A percentile compares a stretch with the other conserved stretches of the same genome.
Conservation (phyloP, 2,888 invertebrate species). For the Cecidostiba fungosa region DNA sequence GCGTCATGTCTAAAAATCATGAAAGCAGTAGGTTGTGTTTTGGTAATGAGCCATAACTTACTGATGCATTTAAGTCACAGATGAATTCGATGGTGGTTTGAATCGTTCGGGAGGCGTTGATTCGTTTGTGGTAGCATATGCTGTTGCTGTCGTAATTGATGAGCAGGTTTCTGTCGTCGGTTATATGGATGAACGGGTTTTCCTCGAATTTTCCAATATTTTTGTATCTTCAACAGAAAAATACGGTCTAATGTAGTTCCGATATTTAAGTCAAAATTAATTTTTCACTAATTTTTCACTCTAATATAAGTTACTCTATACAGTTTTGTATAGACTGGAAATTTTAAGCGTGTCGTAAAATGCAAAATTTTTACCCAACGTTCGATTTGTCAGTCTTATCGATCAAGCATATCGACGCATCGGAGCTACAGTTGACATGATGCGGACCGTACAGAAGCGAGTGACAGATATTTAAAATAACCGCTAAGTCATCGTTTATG, state of each 20-base stretch:
- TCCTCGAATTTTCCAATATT: conserved; percentile 17
- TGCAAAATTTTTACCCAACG: neutral
- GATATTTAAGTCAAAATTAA: neutral
- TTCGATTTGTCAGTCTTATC: neutral
- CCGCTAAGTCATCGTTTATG: neutral
- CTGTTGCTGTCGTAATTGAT: neutral
- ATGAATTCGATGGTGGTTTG: conserved; percentile 11
- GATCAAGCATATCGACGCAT: conserved; percentile 17
- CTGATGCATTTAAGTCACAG: conserved; percentile 28
- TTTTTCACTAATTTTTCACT: neutral
- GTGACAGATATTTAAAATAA: conserved; percentile 45
- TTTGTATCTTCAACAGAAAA: neutral
- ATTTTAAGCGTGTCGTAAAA: too few relatives aligned
- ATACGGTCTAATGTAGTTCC: neutral
- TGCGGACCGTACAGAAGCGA: conserved; percentile 31
- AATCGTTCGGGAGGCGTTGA: neutral
- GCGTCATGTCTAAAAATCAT: neutral
- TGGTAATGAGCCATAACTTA: neutral
- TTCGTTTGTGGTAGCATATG: neutral
- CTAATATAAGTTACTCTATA: too few relatives aligned
- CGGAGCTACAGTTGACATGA: neutral
- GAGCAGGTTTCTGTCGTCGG: neutral
- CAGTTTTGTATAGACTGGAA: too few relatives aligned
- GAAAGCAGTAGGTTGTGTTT: neutral
- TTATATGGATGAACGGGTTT: neutral